A percentile compares a stretch with the other conserved stretches of the same genome.
These are phyloP conservation scores for Psephotus haematonotus DNA, from an alignment of 2,113 vertebrate species.

Conservation along the genomic window DNA sequence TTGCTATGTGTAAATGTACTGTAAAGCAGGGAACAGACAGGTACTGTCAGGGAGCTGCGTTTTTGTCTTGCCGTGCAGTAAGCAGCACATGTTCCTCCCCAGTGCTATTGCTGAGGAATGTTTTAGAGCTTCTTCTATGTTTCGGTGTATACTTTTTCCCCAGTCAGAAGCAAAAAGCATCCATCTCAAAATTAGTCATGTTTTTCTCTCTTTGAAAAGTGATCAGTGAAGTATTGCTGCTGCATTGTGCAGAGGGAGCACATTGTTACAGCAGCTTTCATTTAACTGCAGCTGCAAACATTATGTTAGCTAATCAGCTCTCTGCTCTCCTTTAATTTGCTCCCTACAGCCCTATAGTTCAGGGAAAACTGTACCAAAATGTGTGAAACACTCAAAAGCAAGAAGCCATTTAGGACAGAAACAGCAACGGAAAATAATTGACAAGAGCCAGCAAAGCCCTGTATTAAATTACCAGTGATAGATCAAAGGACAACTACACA, in stretches of 20 bases:
- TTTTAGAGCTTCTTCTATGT: neutral
- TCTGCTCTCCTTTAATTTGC: neutral
- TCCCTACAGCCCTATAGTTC: neutral
- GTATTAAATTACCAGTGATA: constrained; percentile 29
- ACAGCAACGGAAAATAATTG: constrained; percentile 2
- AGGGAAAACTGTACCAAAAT: neutral
- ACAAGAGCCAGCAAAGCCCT: neutral
- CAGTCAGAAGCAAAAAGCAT: neutral
- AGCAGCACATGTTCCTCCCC: neutral
- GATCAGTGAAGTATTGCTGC: neutral
- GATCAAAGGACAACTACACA: constrained; percentile 44
- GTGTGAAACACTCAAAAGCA: neutral
- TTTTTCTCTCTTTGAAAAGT: neutral
- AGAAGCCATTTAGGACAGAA: constrained; percentile 21
- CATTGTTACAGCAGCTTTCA: neutral
- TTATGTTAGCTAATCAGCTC: neutral
- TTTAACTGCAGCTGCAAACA: constrained; percentile 19
- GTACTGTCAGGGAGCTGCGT: neutral
- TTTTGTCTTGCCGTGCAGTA: neutral
- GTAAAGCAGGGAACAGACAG: fast-evolving
- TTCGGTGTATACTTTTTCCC: neutral
- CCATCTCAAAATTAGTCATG: neutral
- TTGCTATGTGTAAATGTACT: neutral
- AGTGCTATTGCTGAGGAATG: fast-evolving
- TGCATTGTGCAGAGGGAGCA: neutral